Evolutionary conservation across 2,888 invertebrate genomes (phyloP).

Genomic region (Campoplex capitator): DNA sequence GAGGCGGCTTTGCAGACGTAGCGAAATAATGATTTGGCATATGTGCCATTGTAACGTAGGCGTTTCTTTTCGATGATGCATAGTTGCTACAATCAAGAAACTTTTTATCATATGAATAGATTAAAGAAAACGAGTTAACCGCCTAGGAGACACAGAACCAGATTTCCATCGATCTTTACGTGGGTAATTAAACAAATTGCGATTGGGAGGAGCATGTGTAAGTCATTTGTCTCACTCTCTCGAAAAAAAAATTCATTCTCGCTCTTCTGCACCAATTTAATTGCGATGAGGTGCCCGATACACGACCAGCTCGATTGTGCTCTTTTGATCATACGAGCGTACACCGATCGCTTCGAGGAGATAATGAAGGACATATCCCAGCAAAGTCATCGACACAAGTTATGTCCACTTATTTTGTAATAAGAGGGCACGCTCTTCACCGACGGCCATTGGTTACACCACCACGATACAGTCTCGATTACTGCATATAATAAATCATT

Average conservation of each 20-base stretch:
- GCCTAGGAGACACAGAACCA: not conserved
- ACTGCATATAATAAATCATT: slow-evolving; percentile 33
- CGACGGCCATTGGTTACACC: slow-evolving; percentile 23
- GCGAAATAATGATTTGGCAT: slow-evolving; percentile 38
- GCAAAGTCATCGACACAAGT: slow-evolving; percentile 74
- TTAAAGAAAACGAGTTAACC: slow-evolving; percentile 9
- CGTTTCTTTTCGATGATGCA: slow-evolving; percentile 25
- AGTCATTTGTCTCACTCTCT: not conserved
- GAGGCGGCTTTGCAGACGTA: slow-evolving; percentile 18
- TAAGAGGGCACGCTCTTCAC: slow-evolving; percentile 71
- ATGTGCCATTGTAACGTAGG: slow-evolving; percentile 24
- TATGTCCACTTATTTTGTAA: slow-evolving; percentile 72
- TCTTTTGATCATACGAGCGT: slow-evolving; percentile 49
- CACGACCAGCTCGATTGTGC: slow-evolving; percentile 25
- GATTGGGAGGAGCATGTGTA: slow-evolving; percentile 9
- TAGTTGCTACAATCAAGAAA: slow-evolving; percentile 31
- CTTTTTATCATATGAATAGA: not conserved
- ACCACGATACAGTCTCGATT: slow-evolving; percentile 11
- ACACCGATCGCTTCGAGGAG: slow-evolving; percentile 31
- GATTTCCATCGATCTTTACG: slow-evolving; percentile 48
- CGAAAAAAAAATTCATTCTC: not conserved
- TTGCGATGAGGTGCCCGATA: slow-evolving; percentile 35
- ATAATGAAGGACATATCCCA: slow-evolving; percentile 46
- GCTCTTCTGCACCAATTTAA: slow-evolving; percentile 31
- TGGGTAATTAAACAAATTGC: slow-evolving; percentile 59